Evolutionary conservation across 2,113 vertebrate species (phyloP).

Genomic region (Tricholaema leucomelas): DNA sequence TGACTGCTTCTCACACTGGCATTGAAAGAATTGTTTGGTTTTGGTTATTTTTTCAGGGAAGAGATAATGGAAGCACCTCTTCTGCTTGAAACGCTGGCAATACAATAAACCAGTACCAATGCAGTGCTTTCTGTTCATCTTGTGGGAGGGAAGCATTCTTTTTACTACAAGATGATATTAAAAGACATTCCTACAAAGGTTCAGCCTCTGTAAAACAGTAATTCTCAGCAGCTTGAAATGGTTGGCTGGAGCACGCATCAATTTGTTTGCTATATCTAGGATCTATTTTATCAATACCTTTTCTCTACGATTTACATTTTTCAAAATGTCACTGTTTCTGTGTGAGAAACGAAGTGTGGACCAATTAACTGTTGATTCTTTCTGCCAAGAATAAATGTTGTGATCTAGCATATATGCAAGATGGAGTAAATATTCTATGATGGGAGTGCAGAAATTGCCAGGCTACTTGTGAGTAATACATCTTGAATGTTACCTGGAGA

Average conservation of each 20-base stretch:
- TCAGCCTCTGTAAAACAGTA: neutral
- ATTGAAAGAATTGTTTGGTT: neutral
- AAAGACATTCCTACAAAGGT: neutral
- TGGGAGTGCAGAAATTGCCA: slow-evolving; percentile 32
- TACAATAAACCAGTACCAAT: neutral
- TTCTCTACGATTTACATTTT: slow-evolving; percentile 53
- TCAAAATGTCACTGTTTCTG: slow-evolving; percentile 67
- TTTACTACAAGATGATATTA: neutral
- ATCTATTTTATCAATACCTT: slow-evolving; percentile 64
- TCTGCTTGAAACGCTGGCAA: neutral
- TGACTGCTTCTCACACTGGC: neutral
- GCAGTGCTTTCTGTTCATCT: neutral
- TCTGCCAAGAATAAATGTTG: slow-evolving; percentile 66
- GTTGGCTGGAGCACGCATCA: neutral
- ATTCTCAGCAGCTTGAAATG: slow-evolving; percentile 23
- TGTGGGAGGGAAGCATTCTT: neutral
- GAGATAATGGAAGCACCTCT: neutral
- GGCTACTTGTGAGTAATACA: slow-evolving; percentile 47
- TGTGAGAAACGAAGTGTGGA: slow-evolving; percentile 60
- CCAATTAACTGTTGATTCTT: slow-evolving; percentile 67
- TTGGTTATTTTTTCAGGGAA: neutral
- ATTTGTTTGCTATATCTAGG: slow-evolving; percentile 69
- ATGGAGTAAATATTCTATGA: slow-evolving; percentile 46
- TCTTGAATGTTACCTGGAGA: slow-evolving; percentile 53
- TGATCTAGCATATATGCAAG: neutral